A percentile compares a stretch with the other conserved stretches of the same genome.
Conservation (phyloP, 2,797 vertebrate genomes). For the Podarcis siculus region DNA sequence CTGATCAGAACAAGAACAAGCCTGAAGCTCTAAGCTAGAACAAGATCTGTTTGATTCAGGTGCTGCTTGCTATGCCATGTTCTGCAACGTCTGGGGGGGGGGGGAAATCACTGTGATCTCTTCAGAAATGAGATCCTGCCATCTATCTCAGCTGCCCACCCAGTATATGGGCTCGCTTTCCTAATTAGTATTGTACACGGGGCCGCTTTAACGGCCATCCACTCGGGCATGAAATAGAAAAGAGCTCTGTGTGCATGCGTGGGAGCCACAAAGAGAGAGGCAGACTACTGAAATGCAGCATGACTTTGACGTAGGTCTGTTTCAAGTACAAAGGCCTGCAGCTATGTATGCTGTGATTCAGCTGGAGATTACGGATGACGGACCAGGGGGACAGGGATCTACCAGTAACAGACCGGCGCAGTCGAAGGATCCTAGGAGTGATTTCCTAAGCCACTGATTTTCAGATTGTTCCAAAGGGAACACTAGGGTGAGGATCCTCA, state of each 20-base stretch:
- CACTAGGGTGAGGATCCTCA: background rate
- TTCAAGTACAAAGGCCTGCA: slow-evolving; percentile 24
- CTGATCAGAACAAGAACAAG: background rate
- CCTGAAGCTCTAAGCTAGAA: background rate
- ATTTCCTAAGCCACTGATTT: background rate
- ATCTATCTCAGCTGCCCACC: slow-evolving; percentile 10
- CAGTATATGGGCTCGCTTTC: slow-evolving; percentile 13
- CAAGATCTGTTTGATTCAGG: background rate
- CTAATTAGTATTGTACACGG: background rate
- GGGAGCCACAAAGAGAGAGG: background rate
- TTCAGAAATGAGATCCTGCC: slow-evolving; percentile 38
- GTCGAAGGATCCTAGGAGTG: background rate
- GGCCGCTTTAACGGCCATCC: background rate
- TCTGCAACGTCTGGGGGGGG: slow-evolving; percentile 1
- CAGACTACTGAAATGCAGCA: background rate
- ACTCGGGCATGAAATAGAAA: slow-evolving; percentile 23
- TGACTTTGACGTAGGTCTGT: background rate
- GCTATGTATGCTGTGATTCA: background rate
- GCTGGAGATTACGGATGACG: background rate
- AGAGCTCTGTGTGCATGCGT: slow-evolving; percentile 4
- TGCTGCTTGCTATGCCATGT: slow-evolving; percentile 17
- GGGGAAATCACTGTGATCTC: background rate
- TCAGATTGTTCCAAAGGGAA: background rate
- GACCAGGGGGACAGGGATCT: background rate
- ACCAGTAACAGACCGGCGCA: fast-evolving